Percentiles rank a stretch among this genome's conserved stretches.
phyloP scores from a whole-genome alignment of 2,113 vertebrate species.

The Ptyas mucosa region DNA sequence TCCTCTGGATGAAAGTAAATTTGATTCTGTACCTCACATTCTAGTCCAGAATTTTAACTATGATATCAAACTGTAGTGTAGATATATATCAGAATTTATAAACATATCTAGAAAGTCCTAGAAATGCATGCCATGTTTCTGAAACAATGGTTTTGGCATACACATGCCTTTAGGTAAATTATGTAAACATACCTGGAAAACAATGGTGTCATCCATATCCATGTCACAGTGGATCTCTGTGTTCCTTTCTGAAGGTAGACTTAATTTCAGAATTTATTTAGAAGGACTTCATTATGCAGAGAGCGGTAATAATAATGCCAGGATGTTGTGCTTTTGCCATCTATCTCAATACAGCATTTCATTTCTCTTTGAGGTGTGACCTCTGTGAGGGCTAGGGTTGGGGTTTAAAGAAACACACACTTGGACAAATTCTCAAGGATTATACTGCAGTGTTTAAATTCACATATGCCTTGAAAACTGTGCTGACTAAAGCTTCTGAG shows the following conservation, averaged over 20 bases:
- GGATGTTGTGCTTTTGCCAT: accelerated
- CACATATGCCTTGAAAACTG: constrained; percentile 64
- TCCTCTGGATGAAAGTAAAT: not conserved
- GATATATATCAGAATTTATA: not conserved
- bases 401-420: constrained; percentile 21
- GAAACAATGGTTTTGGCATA: not conserved
- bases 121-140: not conserved
- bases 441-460: constrained; percentile 64
- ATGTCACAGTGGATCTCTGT: not conserved
- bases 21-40: not conserved
- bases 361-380: constrained; percentile 21
- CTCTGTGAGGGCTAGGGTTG: not conserved
- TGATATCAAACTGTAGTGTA: not conserved
- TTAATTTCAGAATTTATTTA: constrained; percentile 12
- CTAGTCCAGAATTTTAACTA: not conserved
- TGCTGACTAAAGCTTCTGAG: constrained; percentile 61
- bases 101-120: not conserved
- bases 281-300: not conserved
- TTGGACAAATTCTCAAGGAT: constrained; percentile 57
- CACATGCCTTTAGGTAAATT: not conserved
- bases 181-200: constrained; percentile 25
- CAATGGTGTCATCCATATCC: constrained; percentile 9
- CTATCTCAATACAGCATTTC: not conserved
- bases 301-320: not conserved
- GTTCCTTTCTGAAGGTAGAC: constrained; percentile 2